Evolutionary conservation across 2,113 vertebrate genomes (phyloP), one percentile per base, ranked within the genome.

Genomic region (Asarcornis scutulata): DNA sequence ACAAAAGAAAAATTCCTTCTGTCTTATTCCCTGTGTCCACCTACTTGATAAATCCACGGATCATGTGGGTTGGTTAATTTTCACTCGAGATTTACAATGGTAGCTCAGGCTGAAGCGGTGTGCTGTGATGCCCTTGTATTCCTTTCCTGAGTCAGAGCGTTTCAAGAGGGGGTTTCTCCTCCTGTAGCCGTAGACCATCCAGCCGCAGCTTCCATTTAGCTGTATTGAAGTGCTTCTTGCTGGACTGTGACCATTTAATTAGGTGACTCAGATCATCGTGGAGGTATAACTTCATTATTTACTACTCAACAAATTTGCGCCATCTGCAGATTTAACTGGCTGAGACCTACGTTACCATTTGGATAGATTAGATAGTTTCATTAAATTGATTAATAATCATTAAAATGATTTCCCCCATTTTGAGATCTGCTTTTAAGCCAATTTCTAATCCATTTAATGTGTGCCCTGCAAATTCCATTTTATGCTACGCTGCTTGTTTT

Each of bases 271-370:
- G 74, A 89, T 72, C 1, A 89, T 83, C 81, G 46, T 79, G 48
- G 40, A 48, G 9, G 6, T 2, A 0, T 44, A 58, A 85, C 48
- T 66, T 83, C 63, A 73, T 83, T 58, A 63, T 26, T 79, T 71
- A 36, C 31, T 58, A 50, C 18, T 79, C 75, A 73, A 58, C 27
- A 66, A 88, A 44, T 10, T 38, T 68, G 40, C 74, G 38, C 42
- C 38, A 14, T 68, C 52, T 81, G 52, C 36, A 91, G 60, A 74
- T 91, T 86, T 84, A 93, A 79, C 53, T 73, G n/a, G 63, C 59
- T 88, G 73, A 67, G 50, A 73, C 26, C 32, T 50, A 34, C 3
- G 6, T 27, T 84, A 52, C 46, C 67, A 77, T 77, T 71, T 86
- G 59, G 59, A 59, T 59, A 31, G 48, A 50, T 81, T 77, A 86